phyloP scores from a whole-genome alignment of 2,888 invertebrate species.

The Sacculina carcini region DNA sequence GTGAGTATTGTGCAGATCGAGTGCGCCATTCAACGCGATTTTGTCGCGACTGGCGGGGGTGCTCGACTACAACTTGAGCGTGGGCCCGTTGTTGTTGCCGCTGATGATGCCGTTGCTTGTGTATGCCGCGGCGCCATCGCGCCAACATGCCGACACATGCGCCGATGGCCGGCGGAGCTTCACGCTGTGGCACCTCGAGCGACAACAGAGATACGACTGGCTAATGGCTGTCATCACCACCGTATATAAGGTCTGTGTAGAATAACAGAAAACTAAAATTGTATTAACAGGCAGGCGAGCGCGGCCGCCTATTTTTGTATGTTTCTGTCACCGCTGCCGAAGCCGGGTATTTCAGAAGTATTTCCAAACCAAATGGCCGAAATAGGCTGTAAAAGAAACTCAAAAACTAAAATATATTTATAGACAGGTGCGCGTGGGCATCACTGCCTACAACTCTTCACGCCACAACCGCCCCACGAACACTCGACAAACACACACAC shows the following conservation, averaged over 20 bases:
- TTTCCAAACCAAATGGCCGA: too few relatives aligned
- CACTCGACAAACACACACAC: too few relatives aligned
- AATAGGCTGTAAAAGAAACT: too few relatives aligned
- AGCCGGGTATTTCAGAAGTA: too few relatives aligned
- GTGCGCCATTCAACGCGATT: slow-evolving; percentile 87
- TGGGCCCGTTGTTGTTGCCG: slow-evolving; percentile 67
- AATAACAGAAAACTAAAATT: too few relatives aligned
- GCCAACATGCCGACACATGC: slow-evolving; percentile 26
- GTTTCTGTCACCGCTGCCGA: background rate
- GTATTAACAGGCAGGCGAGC: slow-evolving; percentile 13
- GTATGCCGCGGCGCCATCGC: slow-evolving; percentile 38
- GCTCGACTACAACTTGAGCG: slow-evolving; percentile 78
- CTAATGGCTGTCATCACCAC: slow-evolving; percentile 72
- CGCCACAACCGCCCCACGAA: too few relatives aligned
- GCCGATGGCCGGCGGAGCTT: slow-evolving; percentile 28
- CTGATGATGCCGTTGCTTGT: slow-evolving; percentile 52
- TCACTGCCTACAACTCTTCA: too few relatives aligned
- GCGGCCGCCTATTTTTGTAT: background rate
- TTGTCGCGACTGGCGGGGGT: slow-evolving; percentile 76
- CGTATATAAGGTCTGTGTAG: slow-evolving; percentile 92
- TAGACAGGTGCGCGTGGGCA: too few relatives aligned
- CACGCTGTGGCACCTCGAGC: slow-evolving; percentile 64
- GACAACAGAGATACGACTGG: slow-evolving; percentile 71
- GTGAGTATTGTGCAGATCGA: slow-evolving; percentile 43
- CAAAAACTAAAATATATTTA: too few relatives aligned